Base-by-base conservation (phyloP, 1,140 invertebrate species). In the Drosophila setifemur region DNA sequence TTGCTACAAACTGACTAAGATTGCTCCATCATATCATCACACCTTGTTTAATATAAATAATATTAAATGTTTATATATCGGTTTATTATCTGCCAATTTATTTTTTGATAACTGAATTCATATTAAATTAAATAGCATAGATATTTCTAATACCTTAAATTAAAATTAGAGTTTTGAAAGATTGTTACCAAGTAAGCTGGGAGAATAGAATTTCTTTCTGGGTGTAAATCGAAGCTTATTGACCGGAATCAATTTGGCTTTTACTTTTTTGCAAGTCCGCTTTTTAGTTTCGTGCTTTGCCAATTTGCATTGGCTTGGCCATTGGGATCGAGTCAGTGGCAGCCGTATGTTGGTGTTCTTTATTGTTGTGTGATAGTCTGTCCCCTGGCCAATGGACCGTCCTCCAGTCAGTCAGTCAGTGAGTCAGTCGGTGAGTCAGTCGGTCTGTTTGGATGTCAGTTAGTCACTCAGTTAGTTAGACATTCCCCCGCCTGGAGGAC, bases 251-350 rank as follows among this genome's bases (percentile, higher is more conserved):
- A 40, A 85, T 58, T 69, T 23, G 53, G 64, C 53, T 58, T 66
- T 74, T 61, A 58, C 55, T 77, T 68, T 58, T 35, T 44, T 57
- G 25, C 12, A 12, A 33, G 19, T 39, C 25, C 39, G 55, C 19
- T 61, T 64, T 55, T 69, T 55, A 69, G 66, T 47, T 69, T 57
- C 16, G 53, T 44, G n/a, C 18, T 52, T 50, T 71, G 55, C 48
- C 67, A 69, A 82, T 83, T 83, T 83, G 79, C 73, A 82, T 78
- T 43, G 67, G 28, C n/a, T 42, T 61, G 44, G 23, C 37, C 5
- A 50, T 55, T 53, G 61, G 42, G 33, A 67, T 39, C 40, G 50
- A 71, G 44, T 64, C 64, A 48, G 12, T 54, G 18, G 25, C 57
- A 52, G 50, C 39, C 26, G 52, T 72, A 45, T 71, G 48, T 61